Conservation (phyloP, 2,888 invertebrate species). For the Carterocephalus palaemon region DNA sequence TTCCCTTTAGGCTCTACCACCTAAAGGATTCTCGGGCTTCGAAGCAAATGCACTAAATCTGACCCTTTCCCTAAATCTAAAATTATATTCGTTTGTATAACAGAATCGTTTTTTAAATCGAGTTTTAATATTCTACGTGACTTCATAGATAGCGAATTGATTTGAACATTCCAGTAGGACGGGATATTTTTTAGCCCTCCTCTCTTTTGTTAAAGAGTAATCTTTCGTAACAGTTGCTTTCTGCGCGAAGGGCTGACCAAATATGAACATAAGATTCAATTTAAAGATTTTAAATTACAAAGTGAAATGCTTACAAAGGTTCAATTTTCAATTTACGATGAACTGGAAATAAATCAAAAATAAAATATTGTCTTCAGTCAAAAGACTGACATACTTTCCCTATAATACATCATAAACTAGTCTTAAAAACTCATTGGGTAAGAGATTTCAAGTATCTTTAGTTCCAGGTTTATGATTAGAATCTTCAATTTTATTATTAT, state of each 20-base stretch:
- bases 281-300: constrained; percentile 16
- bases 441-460: too few relatives aligned
- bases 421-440: too few relatives aligned
- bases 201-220: constrained; percentile 62
- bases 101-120: constrained; percentile 18
- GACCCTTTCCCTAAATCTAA: constrained; percentile 12
- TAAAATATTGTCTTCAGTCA: too few relatives aligned
- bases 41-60: constrained; percentile 11
- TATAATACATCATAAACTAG: too few relatives aligned
- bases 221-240: constrained; percentile 64
- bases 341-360: too few relatives aligned
- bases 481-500: too few relatives aligned
- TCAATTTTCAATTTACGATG: too few relatives aligned
- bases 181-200: constrained; percentile 45
- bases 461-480: too few relatives aligned
- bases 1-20: not conserved
- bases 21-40: not conserved
- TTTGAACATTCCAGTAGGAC: constrained; percentile 61
- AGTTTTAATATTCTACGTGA: constrained; percentile 72
- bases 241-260: constrained; percentile 36
- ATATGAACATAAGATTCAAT: constrained; percentile 14
- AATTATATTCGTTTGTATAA: constrained; percentile 15
- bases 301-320: constrained; percentile 5
- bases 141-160: constrained; percentile 48
- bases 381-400: too few relatives aligned